Evolutionary conservation across 2,113 vertebrate genomes (phyloP), one percentile per base, ranked within the genome.

Genomic region (Thermophis baileyi): DNA sequence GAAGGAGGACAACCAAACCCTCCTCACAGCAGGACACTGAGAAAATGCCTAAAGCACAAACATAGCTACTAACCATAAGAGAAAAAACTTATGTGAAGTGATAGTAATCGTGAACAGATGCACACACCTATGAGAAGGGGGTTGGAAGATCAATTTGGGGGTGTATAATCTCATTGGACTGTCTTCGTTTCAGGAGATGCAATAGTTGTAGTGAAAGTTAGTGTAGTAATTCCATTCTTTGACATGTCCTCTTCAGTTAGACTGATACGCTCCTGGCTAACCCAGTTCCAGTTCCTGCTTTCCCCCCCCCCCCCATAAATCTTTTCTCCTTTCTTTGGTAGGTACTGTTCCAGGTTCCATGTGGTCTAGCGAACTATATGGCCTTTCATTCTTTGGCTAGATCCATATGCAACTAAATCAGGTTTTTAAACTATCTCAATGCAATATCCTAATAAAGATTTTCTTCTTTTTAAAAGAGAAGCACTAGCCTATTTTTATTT

Each of bases 221-320:
- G 7, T 24, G n/a, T 10, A 22, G 74, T 27, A 9, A 44, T 81
- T 81, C 7, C 3, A 1, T 44, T 81, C 74, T 22, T 81, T 44
- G 18, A 81, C 74, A 81, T 22, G 18, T 44, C 35, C 35, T 44
- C 35, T 44, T 81, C 74, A 22, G 74, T 81, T 44, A 81, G 18
- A 40, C n/a, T 20, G 69, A 20, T 81, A 81, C 3, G 6, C 6
- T 40, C 35, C 22, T 22, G 18, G 74, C 35, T 44, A 40, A 18
- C 35, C 35, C 7, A 81, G 35, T 22, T 44, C 35, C 69, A 40
- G 35, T 44, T 81, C 20, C 74, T 81, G 18, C 3, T 44, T 1
- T 1, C 2, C 20, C 7, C 0, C 6, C 3, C 2, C 20, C 7
- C 0, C 6, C 74, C 6, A 40, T 3, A 22, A 40, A 81, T 22